A percentile compares a stretch with the other conserved stretches of the same genome.
phyloP scores from a whole-genome alignment of 2,888 invertebrate species.

The Eupithecia abbreviata region DNA sequence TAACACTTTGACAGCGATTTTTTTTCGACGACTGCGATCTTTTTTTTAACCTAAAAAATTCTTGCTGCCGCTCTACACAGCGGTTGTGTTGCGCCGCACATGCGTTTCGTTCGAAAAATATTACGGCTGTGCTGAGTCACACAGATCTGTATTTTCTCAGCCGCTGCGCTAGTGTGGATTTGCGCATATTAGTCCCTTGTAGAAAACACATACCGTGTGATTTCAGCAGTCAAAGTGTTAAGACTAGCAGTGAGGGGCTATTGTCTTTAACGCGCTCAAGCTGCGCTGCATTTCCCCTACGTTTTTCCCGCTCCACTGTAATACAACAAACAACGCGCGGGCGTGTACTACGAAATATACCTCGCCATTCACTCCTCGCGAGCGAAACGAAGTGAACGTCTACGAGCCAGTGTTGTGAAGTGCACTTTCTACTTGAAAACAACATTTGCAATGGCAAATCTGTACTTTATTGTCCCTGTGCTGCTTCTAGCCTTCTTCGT shows the following conservation, averaged over 20 bases:
- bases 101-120: no score
- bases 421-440: conserved; percentile 48
- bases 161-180: no score
- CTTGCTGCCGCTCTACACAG: no score
- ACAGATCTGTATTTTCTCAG: no score
- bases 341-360: conserved; percentile 24
- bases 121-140: no score
- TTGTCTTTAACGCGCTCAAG: neutral
- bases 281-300: neutral
- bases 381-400: conserved; percentile 56
- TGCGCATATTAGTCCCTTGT: no score
- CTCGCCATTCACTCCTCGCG: conserved; percentile 66
- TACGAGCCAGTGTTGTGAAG: conserved; percentile 49
- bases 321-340: conserved; percentile 18
- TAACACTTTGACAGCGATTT: no score
- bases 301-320: conserved; percentile 31
- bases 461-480: conserved; percentile 69
- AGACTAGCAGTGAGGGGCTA: neutral
- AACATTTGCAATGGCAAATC: conserved; percentile 65
- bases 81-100: no score
- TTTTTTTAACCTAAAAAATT: no score
- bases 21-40: no score
- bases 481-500: conserved; percentile 72
- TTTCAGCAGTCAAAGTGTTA: no score
- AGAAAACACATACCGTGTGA: no score